phyloP scores from a whole-genome alignment of 2,888 invertebrate genomes.

The Microplitis deprimator region DNA sequence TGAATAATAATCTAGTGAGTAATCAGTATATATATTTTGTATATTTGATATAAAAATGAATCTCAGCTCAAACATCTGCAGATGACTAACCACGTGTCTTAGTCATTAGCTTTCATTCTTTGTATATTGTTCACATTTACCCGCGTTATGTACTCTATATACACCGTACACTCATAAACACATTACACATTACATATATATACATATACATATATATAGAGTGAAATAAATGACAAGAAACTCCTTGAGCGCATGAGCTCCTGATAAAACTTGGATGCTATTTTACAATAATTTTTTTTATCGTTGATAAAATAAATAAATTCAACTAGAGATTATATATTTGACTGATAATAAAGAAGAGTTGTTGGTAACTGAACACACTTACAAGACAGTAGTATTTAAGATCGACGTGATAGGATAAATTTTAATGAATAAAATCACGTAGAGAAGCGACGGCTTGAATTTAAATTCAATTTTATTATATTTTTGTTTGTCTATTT shows the following conservation, averaged over 20 bases:
- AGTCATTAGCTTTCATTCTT: background rate
- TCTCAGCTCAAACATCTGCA: background rate
- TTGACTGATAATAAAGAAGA: too few species aligned
- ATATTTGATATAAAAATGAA: background rate
- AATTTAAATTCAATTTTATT: background rate
- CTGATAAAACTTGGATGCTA: background rate
- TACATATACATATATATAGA: background rate
- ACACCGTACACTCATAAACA: background rate
- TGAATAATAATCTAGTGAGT: too few species aligned
- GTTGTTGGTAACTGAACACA: too few species aligned
- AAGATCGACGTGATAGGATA: background rate
- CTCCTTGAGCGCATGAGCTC: background rate
- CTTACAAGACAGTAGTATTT: too few species aligned
- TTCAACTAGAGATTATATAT: too few species aligned
- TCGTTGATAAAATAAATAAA: too few species aligned
- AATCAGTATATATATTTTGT: too few species aligned
- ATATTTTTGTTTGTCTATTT: background rate
- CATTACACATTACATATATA: background rate
- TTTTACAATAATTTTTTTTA: background rate
- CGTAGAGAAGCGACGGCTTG: background rate
- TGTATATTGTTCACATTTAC: background rate
- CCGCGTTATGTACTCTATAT: background rate
- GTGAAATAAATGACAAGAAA: background rate
- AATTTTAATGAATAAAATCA: background rate
- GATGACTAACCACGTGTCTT: background rate